Evolutionary conservation across 2,797 vertebrate genomes (phyloP).

Genomic region (Sebastes matsubarae): DNA sequence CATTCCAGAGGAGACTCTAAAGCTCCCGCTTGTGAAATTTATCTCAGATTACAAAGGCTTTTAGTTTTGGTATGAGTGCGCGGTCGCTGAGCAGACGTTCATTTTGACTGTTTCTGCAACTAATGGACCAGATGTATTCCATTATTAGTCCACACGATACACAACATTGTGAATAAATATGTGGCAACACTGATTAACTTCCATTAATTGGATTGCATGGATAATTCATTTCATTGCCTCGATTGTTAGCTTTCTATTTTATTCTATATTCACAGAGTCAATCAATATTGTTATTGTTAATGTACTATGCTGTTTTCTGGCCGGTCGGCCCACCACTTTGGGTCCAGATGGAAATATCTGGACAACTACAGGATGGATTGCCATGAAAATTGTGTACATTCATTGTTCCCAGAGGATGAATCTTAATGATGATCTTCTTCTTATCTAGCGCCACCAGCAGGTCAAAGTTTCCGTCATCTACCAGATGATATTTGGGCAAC

Average conservation of each 20-base stretch:
- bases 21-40: slow-evolving; percentile 42
- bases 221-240: background rate
- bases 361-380: background rate
- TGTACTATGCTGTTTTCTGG: background rate
- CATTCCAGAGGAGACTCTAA: slow-evolving; percentile 61
- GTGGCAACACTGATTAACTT: slow-evolving; percentile 8
- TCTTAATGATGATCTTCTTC: background rate
- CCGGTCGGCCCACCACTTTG: background rate
- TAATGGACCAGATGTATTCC: slow-evolving; percentile 41
- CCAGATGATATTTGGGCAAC: too few species aligned
- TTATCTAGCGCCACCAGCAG: background rate
- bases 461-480: background rate
- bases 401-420: background rate
- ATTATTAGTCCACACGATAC: slow-evolving; percentile 16
- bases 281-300: background rate
- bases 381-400: background rate
- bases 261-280: background rate
- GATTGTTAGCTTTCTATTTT: slow-evolving; percentile 1
- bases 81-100: background rate
- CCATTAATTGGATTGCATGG: slow-evolving; percentile 15
- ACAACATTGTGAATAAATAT: slow-evolving; percentile 14
- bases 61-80: slow-evolving; percentile 48
- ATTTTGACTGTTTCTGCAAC: slow-evolving; percentile 11
- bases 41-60: slow-evolving; percentile 61
- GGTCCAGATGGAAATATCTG: background rate